These are phyloP conservation scores for Leptosomus discolor DNA, from an alignment of 2,113 vertebrate genomes.

Conservation along the genomic window DNA sequence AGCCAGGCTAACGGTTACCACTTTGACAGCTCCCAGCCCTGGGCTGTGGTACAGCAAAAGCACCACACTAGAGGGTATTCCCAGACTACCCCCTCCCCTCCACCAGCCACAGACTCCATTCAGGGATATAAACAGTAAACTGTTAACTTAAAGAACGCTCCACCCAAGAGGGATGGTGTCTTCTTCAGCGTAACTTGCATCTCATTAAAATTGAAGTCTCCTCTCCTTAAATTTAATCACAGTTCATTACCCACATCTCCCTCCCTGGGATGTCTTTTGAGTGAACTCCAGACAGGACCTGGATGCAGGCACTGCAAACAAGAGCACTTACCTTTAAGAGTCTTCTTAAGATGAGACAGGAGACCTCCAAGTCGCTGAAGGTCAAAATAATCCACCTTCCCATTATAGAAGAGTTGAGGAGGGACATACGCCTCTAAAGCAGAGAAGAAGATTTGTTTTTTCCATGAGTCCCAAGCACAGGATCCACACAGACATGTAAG, in stretches of 20 bases:
- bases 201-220: not conserved
- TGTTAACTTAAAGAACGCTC: not conserved
- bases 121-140: not conserved
- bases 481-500: not conserved
- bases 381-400: conserved; percentile 98
- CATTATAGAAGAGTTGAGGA: conserved; percentile 97
- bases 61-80: not conserved
- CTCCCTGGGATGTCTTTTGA: not conserved
- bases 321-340: conserved; percentile 84
- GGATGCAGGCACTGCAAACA: not conserved
- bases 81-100: not conserved
- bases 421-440: conserved; percentile 88
- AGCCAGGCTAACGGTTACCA: not conserved
- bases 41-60: not conserved
- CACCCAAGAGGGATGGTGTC: not conserved
- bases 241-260: not conserved
- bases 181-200: not conserved
- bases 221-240: not conserved
- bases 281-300: not conserved
- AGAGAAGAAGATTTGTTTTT: not conserved
- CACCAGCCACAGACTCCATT: not conserved
- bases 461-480: not conserved
- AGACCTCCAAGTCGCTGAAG: conserved; percentile 94
- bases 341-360: conserved; percentile 95
- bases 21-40: not conserved